Percentiles rank a stretch among this genome's conserved stretches.
Evolutionary conservation across 2,888 invertebrate genomes (phyloP).

Genomic region (Pachycephus smyrnensis): DNA sequence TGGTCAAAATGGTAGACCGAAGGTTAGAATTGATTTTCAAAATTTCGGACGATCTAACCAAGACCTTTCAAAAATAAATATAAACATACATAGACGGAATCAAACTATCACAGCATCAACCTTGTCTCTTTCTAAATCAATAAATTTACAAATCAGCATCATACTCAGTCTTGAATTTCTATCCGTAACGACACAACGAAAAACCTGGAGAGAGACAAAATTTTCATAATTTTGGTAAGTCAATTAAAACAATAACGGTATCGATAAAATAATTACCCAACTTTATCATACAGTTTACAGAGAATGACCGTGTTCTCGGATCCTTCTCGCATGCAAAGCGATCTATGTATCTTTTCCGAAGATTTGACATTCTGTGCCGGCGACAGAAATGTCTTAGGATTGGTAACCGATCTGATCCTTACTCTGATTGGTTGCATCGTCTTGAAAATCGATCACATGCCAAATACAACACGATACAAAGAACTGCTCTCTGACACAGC

Average conservation of each 20-base stretch:
- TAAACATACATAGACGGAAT: background rate
- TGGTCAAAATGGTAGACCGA: background rate
- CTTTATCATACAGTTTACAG: background rate
- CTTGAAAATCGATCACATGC: conserved; percentile 27
- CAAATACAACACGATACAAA: conserved; percentile 12
- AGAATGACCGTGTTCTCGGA: conserved; percentile 7
- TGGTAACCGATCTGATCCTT: conserved; percentile 30
- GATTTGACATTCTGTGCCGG: background rate
- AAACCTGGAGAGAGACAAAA: background rate
- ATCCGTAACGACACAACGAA: background rate
- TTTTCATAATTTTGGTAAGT: background rate
- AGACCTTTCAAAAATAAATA: background rate
- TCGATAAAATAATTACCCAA: background rate
- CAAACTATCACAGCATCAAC: background rate
- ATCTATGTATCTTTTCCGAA: conserved; percentile 15
- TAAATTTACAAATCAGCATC: background rate
- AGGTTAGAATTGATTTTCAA: background rate
- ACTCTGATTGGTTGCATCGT: conserved; percentile 32
- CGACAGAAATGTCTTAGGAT: conserved; percentile 12
- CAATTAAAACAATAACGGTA: background rate
- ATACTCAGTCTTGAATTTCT: background rate
- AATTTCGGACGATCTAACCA: background rate
- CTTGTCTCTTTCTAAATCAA: background rate
- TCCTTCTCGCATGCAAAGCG: conserved; percentile 16
- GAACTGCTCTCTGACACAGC: conserved; percentile 15